These are phyloP conservation scores for Gobionotothen gibberifrons DNA, from an alignment of 2,797 vertebrate species.

Conservation along the genomic window DNA sequence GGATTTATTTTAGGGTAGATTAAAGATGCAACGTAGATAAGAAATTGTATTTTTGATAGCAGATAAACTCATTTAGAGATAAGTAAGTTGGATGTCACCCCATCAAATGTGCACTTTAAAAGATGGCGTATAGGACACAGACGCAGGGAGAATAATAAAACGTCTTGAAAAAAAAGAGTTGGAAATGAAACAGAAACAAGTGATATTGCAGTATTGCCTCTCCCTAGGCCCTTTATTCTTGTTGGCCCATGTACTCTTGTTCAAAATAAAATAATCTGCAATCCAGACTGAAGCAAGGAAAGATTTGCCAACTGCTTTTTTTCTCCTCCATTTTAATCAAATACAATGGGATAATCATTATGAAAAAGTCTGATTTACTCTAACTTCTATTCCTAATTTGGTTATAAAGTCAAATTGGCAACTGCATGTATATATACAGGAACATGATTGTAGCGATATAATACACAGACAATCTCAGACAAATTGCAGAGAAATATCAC, in stretches of 20 bases:
- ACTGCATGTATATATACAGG: background rate
- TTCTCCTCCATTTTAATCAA: conserved; percentile 15
- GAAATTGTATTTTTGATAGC: conserved; percentile 36
- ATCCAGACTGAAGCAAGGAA: conserved; percentile 19
- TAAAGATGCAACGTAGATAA: conserved; percentile 50
- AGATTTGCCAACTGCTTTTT: conserved; percentile 15
- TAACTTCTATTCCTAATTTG: background rate
- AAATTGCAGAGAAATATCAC: conserved; percentile 1
- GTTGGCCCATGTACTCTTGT: conserved; percentile 16
- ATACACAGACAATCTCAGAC: conserved; percentile 3
- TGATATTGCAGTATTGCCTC: conserved; percentile 25
- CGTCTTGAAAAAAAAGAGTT: conserved; percentile 25
- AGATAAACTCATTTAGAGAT: conserved; percentile 35
- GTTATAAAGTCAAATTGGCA: background rate
- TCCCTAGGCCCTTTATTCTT: conserved; percentile 15
- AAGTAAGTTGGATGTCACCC: conserved; percentile 37
- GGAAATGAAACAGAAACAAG: conserved; percentile 32
- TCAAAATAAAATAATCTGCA: conserved; percentile 35
- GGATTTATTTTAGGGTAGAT: conserved; percentile 52
- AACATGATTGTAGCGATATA: background rate
- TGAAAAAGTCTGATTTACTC: conserved; percentile 24
- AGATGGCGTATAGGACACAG: conserved; percentile 25
- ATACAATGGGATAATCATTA: conserved; percentile 20
- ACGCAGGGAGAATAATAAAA: conserved; percentile 41
- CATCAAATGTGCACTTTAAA: conserved; percentile 39